Base-by-base conservation (phyloP, 2,797 vertebrate species). In the Gadopsis bispinosus region DNA sequence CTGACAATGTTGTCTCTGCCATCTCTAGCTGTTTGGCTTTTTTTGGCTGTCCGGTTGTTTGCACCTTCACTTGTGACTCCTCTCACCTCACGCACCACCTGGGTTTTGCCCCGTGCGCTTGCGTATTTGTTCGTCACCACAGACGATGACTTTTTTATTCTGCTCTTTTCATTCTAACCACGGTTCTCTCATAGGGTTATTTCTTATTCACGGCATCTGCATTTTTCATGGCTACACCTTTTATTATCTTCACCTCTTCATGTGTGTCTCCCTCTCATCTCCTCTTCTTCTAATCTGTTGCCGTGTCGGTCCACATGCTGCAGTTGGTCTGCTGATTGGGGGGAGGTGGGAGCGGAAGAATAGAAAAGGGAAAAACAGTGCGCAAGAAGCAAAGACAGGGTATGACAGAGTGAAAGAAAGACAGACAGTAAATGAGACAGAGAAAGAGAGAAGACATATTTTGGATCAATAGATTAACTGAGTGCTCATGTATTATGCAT, bases 391-490 rank as follows among this genome's bases (percentile, higher is more conserved):
- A 85, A 59, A 81, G 11, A 80, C 74, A 66, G 43, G 7, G 62
- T 69, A 56, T 81, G 89, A 89, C 87, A 87, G 80, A 83, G 74
- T 31, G 75, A 80, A 50, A 83, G 88, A 88, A 77, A 86, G 80
- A 87, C 75, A 75, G 90, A 91, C 77, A 88, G 84, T 86, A 90
- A 92, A 92, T 85, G 90, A 91, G 90, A 90, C 87, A 76, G 84
- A 90, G 87, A 83, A 89, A 88, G 81, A 89, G 87, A 83, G 85
- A 91, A 91, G 91, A 93, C 88, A 91, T 88, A 89, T 91, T 92
- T 90, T 83, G 91, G 93, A 95, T 95, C 94, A 92, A 95, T 95
- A 95, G 94, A 95, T 95, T 95, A 95, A 94, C 94, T 95, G 95
- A 95, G 93, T 94, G 93, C 92, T 95, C 93, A 95, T 95, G 91